Evolutionary conservation across 2,888 invertebrate genomes (phyloP).

Genomic region (Melanophora roralis): DNA sequence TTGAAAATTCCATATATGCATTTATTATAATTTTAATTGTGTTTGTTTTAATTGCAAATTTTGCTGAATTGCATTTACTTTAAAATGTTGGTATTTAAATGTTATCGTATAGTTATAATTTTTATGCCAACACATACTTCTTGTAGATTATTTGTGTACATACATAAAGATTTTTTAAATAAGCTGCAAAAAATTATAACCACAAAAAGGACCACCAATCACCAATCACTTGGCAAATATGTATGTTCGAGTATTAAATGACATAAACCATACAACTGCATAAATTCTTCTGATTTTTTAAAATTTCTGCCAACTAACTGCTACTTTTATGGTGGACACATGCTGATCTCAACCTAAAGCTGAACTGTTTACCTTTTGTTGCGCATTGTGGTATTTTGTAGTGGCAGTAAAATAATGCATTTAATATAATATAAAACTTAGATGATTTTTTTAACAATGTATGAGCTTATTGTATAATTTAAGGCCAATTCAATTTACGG

Average conservation of each 20-base stretch:
- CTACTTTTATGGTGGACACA: constrained; percentile 3
- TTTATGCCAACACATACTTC: constrained; percentile 3
- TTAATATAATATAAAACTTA: too few species aligned
- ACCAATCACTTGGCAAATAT: constrained; percentile 51
- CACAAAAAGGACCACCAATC: constrained; percentile 49
- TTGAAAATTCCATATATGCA: not conserved
- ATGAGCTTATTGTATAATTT: too few species aligned
- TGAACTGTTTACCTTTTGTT: too few species aligned
- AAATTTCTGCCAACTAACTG: not conserved
- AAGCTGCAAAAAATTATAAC: constrained; percentile 26
- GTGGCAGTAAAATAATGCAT: too few species aligned
- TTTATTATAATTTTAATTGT: constrained; percentile 48
- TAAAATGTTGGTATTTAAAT: constrained; percentile 3
- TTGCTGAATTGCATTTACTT: constrained; percentile 51
- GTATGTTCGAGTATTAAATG: constrained; percentile 26
- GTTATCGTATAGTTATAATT: not conserved
- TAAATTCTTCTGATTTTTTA: not conserved
- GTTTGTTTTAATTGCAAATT: constrained; percentile 24
- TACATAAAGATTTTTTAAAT: too few species aligned
- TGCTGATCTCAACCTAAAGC: constrained; percentile 15
- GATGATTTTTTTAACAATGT: too few species aligned
- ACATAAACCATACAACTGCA: not conserved
- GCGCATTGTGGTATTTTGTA: not conserved
- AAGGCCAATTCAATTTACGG: too few species aligned
- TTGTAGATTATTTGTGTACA: not conserved